Conservation (phyloP, 2,113 vertebrate species). For the Ascaphus truei region DNA sequence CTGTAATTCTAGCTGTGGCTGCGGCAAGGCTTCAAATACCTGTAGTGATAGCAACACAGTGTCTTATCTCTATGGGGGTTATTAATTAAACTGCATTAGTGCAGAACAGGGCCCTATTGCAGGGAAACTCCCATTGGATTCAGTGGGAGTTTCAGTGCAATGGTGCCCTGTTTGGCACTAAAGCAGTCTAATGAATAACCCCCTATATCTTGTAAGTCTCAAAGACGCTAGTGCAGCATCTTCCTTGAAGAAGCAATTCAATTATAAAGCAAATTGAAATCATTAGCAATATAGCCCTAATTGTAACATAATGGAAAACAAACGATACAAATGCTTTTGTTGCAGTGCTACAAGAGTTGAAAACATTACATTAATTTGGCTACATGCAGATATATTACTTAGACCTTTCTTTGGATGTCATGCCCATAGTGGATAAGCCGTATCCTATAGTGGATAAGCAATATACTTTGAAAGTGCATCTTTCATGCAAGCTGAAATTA, state of each 20-base stretch:
- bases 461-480: not conserved
- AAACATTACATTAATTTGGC: not conserved
- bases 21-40: conserved; percentile 12
- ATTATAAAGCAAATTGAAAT: conserved; percentile 66
- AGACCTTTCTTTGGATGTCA: conserved; percentile 18
- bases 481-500: conserved; percentile 17
- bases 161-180: no score
- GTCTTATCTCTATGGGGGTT: no score
- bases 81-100: no score
- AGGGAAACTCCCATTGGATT: no score
- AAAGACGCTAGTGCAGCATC: conserved; percentile 47
- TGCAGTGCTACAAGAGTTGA: not conserved
- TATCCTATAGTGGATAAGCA: conserved; percentile 9
- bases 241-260: conserved; percentile 58
- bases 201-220: not conserved
- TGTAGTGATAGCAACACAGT: conserved; percentile 1
- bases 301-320: conserved; percentile 74
- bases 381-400: not conserved
- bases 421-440: conserved; percentile 22
- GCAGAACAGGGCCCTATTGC: no score
- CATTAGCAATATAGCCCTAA: conserved; percentile 66
- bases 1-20: no score
- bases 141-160: no score
- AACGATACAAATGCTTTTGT: conserved; percentile 51
- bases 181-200: no score